These are phyloP conservation scores for Pardalotus punctatus DNA, from an alignment of 2,113 vertebrate genomes.

Conservation along the genomic window DNA sequence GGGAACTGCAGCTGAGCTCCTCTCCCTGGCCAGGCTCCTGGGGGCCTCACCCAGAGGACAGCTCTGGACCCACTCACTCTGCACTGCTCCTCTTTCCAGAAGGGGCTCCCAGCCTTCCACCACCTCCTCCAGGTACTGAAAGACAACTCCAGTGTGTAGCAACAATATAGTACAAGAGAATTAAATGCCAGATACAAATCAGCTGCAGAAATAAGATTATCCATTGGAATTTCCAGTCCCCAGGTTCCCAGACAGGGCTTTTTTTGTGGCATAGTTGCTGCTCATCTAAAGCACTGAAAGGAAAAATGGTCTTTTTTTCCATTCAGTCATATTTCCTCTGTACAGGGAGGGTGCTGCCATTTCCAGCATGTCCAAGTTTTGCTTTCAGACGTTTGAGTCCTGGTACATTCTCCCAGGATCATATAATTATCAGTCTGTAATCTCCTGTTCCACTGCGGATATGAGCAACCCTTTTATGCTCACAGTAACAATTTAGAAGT, in stretches of 20 bases:
- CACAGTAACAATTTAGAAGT: slow-evolving; percentile 15
- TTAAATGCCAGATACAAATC: not conserved
- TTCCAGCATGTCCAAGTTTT: not conserved
- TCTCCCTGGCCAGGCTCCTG: not conserved
- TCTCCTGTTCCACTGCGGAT: not conserved
- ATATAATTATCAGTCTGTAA: slow-evolving; percentile 8
- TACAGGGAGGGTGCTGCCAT: not conserved
- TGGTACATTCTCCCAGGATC: not conserved
- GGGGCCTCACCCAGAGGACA: not conserved
- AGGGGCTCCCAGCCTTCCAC: not conserved
- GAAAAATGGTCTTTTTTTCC: slow-evolving; percentile 4
- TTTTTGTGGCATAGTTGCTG: not conserved
- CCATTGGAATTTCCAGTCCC: not conserved
- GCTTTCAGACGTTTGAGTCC: not conserved
- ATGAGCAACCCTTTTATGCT: not conserved
- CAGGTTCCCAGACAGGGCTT: not conserved
- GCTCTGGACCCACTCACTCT: fast-evolving
- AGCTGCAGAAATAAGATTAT: not conserved
- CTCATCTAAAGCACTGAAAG: not conserved
- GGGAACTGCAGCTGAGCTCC: not conserved
- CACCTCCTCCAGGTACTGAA: not conserved
- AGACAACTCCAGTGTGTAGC: not conserved
- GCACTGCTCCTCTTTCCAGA: not conserved
- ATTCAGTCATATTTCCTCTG: not conserved
- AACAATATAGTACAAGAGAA: not conserved